Percentiles rank a stretch among this genome's conserved stretches.
phyloP scores from a whole-genome alignment of 2,888 invertebrate genomes.

The Drosophila crucigera region DNA sequence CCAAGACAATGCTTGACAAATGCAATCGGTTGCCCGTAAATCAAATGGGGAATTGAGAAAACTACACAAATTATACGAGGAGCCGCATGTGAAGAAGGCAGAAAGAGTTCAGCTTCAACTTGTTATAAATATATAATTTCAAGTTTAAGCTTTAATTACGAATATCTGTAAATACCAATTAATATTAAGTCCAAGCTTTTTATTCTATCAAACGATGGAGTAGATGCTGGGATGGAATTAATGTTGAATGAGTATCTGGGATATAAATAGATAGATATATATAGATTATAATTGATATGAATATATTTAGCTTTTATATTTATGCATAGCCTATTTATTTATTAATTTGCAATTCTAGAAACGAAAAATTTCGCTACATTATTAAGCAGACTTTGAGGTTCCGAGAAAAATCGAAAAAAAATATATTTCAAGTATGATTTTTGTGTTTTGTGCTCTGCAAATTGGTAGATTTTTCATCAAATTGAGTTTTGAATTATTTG shows the following conservation, averaged over 20 bases:
- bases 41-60: constrained; percentile 5
- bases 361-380: background rate
- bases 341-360: background rate
- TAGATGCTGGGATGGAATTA: background rate
- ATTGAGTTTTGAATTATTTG: too few species aligned
- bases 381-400: background rate
- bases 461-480: too few species aligned
- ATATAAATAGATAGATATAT: background rate
- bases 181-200: too few species aligned
- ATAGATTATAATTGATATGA: background rate
- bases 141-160: background rate
- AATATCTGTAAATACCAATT: background rate
- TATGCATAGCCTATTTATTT: background rate
- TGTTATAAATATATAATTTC: background rate
- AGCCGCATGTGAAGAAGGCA: background rate
- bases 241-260: background rate
- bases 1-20: constrained; percentile 23
- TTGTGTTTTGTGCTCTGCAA: too few species aligned
- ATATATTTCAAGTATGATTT: too few species aligned
- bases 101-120: background rate
- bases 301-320: background rate
- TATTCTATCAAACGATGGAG: background rate
- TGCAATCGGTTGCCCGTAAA: constrained; percentile 13
- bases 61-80: background rate
- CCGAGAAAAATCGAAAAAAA: too few species aligned